phyloP scores from a whole-genome alignment of 1,140 invertebrate genomes.

The Gryon sp. region DNA sequence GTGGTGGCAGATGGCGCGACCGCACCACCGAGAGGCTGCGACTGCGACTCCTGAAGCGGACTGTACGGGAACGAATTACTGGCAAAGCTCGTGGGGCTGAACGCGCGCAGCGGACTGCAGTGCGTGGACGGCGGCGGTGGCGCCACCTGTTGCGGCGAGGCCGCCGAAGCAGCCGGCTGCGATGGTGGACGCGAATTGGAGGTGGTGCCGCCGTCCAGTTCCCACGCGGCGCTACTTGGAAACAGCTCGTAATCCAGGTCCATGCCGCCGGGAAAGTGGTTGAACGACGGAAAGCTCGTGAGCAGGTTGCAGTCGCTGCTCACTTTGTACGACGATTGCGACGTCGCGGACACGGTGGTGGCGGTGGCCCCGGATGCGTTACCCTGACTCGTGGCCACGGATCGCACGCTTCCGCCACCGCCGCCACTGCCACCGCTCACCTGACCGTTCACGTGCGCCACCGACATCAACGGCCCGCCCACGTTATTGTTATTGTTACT shows the following conservation, averaged over 20 bases:
- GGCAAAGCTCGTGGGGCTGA: constrained; percentile 75
- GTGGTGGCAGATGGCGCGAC: constrained; percentile 25
- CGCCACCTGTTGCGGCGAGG: constrained; percentile 70
- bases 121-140: constrained; percentile 66
- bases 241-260: constrained; percentile 83
- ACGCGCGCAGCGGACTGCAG: constrained; percentile 74
- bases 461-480: constrained; percentile 77
- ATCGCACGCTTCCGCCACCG: constrained; percentile 36
- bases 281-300: constrained; percentile 71
- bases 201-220: constrained; percentile 72
- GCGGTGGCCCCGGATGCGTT: constrained; percentile 19
- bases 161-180: constrained; percentile 75
- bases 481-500: constrained; percentile 76
- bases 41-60: constrained; percentile 79
- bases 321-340: constrained; percentile 65
- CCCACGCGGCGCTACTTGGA: constrained; percentile 79
- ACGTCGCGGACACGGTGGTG: constrained; percentile 38
- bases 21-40: constrained; percentile 66
- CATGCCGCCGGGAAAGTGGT: constrained; percentile 77
- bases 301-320: constrained; percentile 68
- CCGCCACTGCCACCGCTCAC: constrained; percentile 64
- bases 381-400: constrained; percentile 52
- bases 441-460: constrained; percentile 76
- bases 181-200: constrained; percentile 80
- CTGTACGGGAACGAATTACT: constrained; percentile 82